phyloP scores from a whole-genome alignment of 2,888 invertebrate species.

The Caenorhabditis angaria region DNA sequence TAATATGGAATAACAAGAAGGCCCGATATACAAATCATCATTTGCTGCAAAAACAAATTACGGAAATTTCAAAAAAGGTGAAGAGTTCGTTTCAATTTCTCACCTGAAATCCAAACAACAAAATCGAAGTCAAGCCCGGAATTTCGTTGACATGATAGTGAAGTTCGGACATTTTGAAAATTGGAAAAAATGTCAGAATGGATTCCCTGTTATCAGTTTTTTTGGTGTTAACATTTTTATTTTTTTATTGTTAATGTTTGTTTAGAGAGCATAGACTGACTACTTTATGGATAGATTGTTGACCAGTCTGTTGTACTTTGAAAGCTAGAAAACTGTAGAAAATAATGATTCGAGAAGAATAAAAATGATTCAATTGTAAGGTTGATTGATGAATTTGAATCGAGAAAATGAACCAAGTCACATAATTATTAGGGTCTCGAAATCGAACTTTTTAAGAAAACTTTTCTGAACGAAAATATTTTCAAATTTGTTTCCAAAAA shows the following conservation, averaged over 20 bases:
- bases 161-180: neutral
- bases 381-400: too few relatives aligned
- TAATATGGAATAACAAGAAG: slow-evolving; percentile 62
- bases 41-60: slow-evolving; percentile 44
- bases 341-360: too few relatives aligned
- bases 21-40: slow-evolving; percentile 64
- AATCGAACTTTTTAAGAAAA: too few relatives aligned
- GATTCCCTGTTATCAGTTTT: neutral
- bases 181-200: neutral
- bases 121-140: slow-evolving; percentile 23
- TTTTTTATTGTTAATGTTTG: neutral
- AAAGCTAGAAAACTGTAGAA: too few relatives aligned
- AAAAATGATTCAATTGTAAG: too few relatives aligned
- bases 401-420: too few relatives aligned
- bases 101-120: slow-evolving; percentile 30
- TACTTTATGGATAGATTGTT: too few relatives aligned
- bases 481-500: too few relatives aligned
- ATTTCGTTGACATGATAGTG: slow-evolving; percentile 30
- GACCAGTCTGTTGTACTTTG: too few relatives aligned
- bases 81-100: neutral
- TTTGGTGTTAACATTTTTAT: neutral
- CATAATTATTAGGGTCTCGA: too few relatives aligned
- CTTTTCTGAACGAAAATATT: too few relatives aligned
- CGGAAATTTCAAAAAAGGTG: too few relatives aligned
- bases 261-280: neutral